A percentile compares a stretch with the other conserved stretches of the same genome.
These are phyloP conservation scores for Stigmatopora nigra DNA, from an alignment of 2,113 vertebrate genomes.

Conservation along the genomic window DNA sequence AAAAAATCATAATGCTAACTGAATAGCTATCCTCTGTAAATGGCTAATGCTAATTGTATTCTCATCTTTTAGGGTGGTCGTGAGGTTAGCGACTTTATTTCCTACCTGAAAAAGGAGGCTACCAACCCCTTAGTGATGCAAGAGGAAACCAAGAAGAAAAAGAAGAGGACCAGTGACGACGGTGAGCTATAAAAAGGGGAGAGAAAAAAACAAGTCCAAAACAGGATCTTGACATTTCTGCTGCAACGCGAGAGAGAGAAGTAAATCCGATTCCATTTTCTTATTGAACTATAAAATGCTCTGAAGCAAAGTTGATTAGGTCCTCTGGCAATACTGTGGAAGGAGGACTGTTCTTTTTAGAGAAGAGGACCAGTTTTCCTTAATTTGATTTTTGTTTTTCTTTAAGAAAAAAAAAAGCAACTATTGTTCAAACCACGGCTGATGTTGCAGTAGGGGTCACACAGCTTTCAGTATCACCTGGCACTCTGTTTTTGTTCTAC, in stretches of 20 bases:
- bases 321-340: constrained; percentile 58
- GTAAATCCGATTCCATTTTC: constrained; percentile 68
- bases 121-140: constrained; percentile 75
- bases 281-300: constrained; percentile 68
- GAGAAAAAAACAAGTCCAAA: constrained; percentile 1
- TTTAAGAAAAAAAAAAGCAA: constrained; percentile 2
- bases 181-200: constrained; percentile 63
- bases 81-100: constrained; percentile 89
- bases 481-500: constrained; percentile 38
- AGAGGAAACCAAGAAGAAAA: constrained; percentile 90
- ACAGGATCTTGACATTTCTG: constrained; percentile 19
- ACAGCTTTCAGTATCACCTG: constrained; percentile 38
- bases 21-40: too few relatives aligned
- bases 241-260: constrained; percentile 45
- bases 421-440: constrained; percentile 50
- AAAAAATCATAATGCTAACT: neutral
- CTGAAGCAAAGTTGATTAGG: constrained; percentile 57
- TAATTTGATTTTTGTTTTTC: constrained; percentile 45
- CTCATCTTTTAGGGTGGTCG: constrained; percentile 79
- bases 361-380: constrained; percentile 53
- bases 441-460: constrained; percentile 67
- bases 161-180: constrained; percentile 66
- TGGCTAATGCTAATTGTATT: neutral
- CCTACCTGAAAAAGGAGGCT: constrained; percentile 90
- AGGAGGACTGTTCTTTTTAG: constrained; percentile 50